A percentile compares a stretch with the other conserved stretches of the same genome.
Conservation (phyloP, 2,888 invertebrate species). For the Orthosia gracilis region DNA sequence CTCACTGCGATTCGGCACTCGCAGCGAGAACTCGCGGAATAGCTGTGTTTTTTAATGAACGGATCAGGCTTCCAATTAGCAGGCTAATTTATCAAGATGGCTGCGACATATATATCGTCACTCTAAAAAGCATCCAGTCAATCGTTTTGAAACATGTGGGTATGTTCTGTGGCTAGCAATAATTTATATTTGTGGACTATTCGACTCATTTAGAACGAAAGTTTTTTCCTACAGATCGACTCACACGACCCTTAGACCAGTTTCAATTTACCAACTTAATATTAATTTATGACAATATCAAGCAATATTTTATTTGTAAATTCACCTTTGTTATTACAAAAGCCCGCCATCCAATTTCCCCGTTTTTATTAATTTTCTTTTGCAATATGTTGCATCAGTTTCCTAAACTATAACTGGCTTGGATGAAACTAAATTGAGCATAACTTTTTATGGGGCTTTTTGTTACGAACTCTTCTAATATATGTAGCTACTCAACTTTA, state of each 20-base stretch:
- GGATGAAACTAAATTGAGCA: constrained; percentile 85
- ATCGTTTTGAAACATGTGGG: background rate
- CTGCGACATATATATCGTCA: background rate
- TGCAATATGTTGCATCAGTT: constrained; percentile 88
- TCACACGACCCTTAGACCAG: background rate
- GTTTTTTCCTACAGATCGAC: background rate
- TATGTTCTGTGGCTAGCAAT: too few species aligned
- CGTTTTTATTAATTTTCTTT: constrained; percentile 86
- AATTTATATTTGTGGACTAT: too few species aligned
- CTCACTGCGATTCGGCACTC: too few species aligned
- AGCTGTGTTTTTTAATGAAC: too few species aligned
- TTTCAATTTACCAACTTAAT: background rate
- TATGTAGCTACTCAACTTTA: constrained; percentile 73
- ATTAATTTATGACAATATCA: constrained; percentile 4
- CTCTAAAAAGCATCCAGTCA: background rate
- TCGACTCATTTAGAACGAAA: too few species aligned
- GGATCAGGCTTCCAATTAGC: too few species aligned
- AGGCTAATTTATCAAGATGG: too few species aligned
- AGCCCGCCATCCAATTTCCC: constrained; percentile 72
- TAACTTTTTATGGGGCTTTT: constrained; percentile 87
- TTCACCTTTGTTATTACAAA: constrained; percentile 54
- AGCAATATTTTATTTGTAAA: constrained; percentile 47
- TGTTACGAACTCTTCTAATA: constrained; percentile 79
- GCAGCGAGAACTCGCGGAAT: too few species aligned
- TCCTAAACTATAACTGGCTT: constrained; percentile 83